phyloP scores from a whole-genome alignment of 2,797 vertebrate species.

The Natrix natrix region DNA sequence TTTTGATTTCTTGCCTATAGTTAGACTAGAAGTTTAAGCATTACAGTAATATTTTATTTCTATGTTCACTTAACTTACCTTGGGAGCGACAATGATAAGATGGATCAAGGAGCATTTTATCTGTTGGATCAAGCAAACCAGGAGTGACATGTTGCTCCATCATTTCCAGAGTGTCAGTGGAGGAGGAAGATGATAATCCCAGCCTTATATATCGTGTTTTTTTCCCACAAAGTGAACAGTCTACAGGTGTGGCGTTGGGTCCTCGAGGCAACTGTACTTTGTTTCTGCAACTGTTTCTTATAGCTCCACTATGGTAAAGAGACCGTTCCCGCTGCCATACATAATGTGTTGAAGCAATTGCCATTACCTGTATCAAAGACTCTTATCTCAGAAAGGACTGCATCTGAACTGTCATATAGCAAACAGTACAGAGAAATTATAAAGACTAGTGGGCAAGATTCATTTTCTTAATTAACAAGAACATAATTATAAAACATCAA shows the following conservation, averaged over 20 bases:
- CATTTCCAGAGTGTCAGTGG: constrained; percentile 55
- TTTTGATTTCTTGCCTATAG: not conserved
- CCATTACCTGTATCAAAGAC: constrained; percentile 84
- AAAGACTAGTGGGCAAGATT: not conserved
- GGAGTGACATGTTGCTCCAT: constrained; percentile 50
- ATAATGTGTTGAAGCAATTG: constrained; percentile 85
- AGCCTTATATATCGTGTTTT: constrained; percentile 61
- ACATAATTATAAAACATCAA: not conserved
- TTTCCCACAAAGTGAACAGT: constrained; percentile 72
- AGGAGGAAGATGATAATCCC: constrained; percentile 68
- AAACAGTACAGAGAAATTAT: not conserved
- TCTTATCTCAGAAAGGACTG: constrained; percentile 6
- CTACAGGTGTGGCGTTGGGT: constrained; percentile 77
- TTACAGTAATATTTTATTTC: not conserved
- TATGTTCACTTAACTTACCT: constrained; percentile 62
- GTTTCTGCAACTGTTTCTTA: constrained; percentile 73
- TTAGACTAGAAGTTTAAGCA: not conserved
- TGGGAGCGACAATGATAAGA: constrained; percentile 42
- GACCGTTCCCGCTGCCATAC: constrained; percentile 88
- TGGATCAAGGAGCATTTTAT: constrained; percentile 51
- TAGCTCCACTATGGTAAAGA: constrained; percentile 84
- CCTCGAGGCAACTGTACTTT: constrained; percentile 73
- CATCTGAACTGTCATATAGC: not conserved
- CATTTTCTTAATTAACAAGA: not conserved
- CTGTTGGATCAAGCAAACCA: constrained; percentile 44